Percentiles rank a stretch among this genome's conserved stretches.
Evolutionary conservation across 2,113 vertebrate genomes (phyloP).

Genomic region (Argyrosomus japonicus): DNA sequence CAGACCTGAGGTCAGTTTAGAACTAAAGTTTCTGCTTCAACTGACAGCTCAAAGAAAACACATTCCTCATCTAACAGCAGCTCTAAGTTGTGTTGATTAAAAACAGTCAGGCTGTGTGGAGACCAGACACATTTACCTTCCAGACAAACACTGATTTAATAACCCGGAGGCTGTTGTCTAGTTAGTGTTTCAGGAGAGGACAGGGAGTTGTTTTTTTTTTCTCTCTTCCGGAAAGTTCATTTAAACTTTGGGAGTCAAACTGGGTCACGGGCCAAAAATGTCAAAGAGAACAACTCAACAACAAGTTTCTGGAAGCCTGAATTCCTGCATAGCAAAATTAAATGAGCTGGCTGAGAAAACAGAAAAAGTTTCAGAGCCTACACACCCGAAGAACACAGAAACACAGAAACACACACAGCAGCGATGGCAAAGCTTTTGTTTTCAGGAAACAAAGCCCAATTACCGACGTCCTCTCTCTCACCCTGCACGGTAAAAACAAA

Average conservation of each 20-base stretch:
- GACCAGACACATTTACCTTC: neutral
- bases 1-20: neutral
- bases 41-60: neutral
- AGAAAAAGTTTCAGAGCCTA: neutral
- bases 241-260: slow-evolving; percentile 28
- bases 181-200: slow-evolving; percentile 17
- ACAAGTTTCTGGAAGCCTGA: slow-evolving; percentile 7
- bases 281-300: slow-evolving; percentile 7
- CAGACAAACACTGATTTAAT: neutral
- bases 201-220: neutral
- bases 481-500: slow-evolving; percentile 21
- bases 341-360: slow-evolving; percentile 38
- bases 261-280: slow-evolving; percentile 32
- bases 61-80: neutral
- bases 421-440: slow-evolving; percentile 43
- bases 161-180: neutral
- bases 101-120: neutral
- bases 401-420: neutral
- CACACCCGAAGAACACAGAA: neutral
- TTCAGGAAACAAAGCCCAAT: slow-evolving; percentile 65
- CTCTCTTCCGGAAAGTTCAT: neutral
- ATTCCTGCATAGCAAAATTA: slow-evolving; percentile 22
- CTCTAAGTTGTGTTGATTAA: slow-evolving; percentile 9
- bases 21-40: neutral
- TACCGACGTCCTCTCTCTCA: slow-evolving; percentile 54